Percentiles rank a stretch among this genome's conserved stretches.
Conservation (phyloP, 2,797 vertebrate genomes). For the Selene dorsalis region DNA sequence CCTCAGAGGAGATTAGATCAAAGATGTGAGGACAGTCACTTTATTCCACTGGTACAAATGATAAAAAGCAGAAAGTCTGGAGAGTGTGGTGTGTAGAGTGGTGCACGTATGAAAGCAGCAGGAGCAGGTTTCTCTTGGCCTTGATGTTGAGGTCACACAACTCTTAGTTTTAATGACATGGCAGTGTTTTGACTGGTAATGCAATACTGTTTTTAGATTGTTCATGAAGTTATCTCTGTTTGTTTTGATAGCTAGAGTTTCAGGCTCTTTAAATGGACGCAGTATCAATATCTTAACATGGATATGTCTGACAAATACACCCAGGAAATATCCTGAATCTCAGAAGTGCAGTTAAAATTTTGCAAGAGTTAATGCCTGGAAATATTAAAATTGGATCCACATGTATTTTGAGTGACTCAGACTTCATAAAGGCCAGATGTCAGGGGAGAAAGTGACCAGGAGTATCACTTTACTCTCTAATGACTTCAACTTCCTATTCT, state of each 20-base stretch:
- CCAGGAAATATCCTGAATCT: background rate
- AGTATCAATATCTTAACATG: background rate
- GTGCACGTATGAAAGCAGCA: slow-evolving; percentile 22
- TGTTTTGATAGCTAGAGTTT: background rate
- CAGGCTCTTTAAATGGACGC: background rate
- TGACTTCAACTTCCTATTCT: slow-evolving; percentile 65
- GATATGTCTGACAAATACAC: background rate
- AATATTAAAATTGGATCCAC: slow-evolving; percentile 14
- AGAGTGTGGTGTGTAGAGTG: background rate
- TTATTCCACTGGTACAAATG: background rate
- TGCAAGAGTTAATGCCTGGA: background rate
- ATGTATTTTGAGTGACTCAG: slow-evolving; percentile 47
- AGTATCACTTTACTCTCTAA: slow-evolving; percentile 58
- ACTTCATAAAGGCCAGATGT: slow-evolving; percentile 53
- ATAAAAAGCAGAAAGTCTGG: slow-evolving; percentile 12
- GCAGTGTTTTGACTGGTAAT: slow-evolving; percentile 59
- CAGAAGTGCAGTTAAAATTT: background rate
- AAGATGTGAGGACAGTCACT: slow-evolving; percentile 18
- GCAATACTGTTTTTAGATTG: background rate
- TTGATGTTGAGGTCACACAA: slow-evolving; percentile 53
- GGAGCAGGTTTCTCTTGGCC: slow-evolving; percentile 40
- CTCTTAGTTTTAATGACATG: slow-evolving; percentile 26
- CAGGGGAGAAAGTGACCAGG: slow-evolving; percentile 68
- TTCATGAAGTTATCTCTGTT: background rate
- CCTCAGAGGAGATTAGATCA: slow-evolving; percentile 21